These are phyloP conservation scores for Euzetes globulus DNA, from an alignment of 2,888 invertebrate genomes.

Conservation along the genomic window DNA sequence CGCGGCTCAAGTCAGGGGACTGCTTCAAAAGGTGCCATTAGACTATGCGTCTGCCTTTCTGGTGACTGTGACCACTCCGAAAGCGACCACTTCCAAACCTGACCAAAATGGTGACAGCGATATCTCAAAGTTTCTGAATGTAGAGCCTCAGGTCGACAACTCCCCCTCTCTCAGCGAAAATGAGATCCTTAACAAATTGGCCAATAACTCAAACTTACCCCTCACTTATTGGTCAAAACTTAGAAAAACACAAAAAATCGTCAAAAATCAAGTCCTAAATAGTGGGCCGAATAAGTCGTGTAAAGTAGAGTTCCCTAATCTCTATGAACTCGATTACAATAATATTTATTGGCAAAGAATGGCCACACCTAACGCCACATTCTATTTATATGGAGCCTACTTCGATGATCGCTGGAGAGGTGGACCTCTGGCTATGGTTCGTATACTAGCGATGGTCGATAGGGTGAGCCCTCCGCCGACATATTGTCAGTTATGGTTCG, in stretches of 20 bases:
- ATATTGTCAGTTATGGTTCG: constrained; percentile 55
- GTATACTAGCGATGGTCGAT: constrained; percentile 81
- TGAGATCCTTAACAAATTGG: constrained; percentile 39
- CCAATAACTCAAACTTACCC: constrained; percentile 65
- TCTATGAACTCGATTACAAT: constrained; percentile 84
- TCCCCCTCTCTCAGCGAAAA: constrained; percentile 61
- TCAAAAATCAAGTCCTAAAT: constrained; percentile 57
- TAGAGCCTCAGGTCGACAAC: constrained; percentile 57
- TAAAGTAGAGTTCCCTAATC: constrained; percentile 55
- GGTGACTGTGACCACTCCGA: constrained; percentile 28
- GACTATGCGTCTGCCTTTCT: constrained; percentile 35
- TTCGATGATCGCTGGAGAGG: constrained; percentile 73
- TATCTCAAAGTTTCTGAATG: constrained; percentile 47
- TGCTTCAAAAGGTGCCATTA: constrained; percentile 40
- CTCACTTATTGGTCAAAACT: constrained; percentile 63
- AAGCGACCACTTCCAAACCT: background rate
- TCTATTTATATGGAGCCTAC: constrained; percentile 82
- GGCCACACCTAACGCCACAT: constrained; percentile 64
- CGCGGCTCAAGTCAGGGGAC: constrained; percentile 38
- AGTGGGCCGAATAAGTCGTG: constrained; percentile 55
- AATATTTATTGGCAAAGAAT: constrained; percentile 88
- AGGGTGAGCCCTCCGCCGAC: constrained; percentile 66
- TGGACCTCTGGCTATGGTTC: constrained; percentile 74
- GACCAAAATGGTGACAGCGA: constrained; percentile 25
- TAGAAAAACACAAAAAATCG: constrained; percentile 49